Percentiles rank a stretch among this genome's conserved stretches.
Conservation (phyloP, 2,113 vertebrate genomes). For the Andinoacara biseriatus region DNA sequence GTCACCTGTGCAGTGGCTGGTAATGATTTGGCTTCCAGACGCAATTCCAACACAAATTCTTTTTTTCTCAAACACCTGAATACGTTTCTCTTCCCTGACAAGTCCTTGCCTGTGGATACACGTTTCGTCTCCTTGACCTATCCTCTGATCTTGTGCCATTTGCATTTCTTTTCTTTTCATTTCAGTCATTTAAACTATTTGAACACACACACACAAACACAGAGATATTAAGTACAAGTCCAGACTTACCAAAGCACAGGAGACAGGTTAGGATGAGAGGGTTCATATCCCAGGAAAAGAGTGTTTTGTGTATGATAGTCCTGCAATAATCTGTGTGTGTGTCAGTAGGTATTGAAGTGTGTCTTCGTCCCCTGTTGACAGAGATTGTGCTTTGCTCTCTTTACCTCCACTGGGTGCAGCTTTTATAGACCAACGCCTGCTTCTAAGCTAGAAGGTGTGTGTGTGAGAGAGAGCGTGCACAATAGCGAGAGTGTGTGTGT, state of each 20-base stretch:
- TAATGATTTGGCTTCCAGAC: background rate
- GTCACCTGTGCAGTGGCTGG: background rate
- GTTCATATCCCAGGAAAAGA: constrained; percentile 74
- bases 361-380: constrained; percentile 43
- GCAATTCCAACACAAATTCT: background rate
- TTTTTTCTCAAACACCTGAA: constrained; percentile 4
- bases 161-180: background rate
- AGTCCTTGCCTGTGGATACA: constrained; percentile 33
- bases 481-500: background rate
- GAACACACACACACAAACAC: constrained; percentile 9
- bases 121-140: background rate
- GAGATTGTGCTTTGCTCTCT: constrained; percentile 55
- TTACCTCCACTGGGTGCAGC: constrained; percentile 63
- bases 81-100: constrained; percentile 15
- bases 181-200: constrained; percentile 8
- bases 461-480: background rate
- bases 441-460: constrained; percentile 36
- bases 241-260: constrained; percentile 72
- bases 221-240: constrained; percentile 16
- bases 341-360: constrained; percentile 35
- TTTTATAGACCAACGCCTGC: constrained; percentile 73
- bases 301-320: constrained; percentile 45
- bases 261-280: constrained; percentile 67
- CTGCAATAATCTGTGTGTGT: constrained; percentile 43
- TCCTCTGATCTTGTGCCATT: background rate